A percentile compares a stretch with the other conserved stretches of the same genome.
phyloP scores from a whole-genome alignment of 2,113 vertebrate species.

The Synchiropus splendidus region DNA sequence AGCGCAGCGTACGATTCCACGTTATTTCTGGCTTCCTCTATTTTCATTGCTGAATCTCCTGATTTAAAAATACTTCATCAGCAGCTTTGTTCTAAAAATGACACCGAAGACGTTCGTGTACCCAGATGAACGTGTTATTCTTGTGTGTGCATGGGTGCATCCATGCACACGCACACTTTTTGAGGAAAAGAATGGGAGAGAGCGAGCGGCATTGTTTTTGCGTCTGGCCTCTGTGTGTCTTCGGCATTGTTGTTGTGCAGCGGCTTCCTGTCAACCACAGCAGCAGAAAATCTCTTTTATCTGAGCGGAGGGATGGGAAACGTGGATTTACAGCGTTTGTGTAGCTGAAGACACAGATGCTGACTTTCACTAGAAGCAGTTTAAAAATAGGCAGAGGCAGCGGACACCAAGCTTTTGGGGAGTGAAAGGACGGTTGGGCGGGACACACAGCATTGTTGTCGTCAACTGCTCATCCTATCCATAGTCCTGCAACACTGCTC shows the following conservation, averaged over 20 bases:
- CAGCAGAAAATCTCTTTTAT: conserved; percentile 28
- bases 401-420: too few relatives aligned
- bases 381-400: conserved; percentile 30
- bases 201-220: conserved; percentile 16
- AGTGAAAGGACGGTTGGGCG: too few relatives aligned
- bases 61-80: neutral
- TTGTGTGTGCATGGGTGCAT: neutral
- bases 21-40: too few relatives aligned
- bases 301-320: conserved; percentile 23
- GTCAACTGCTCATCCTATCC: too few relatives aligned
- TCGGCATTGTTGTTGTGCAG: conserved; percentile 22
- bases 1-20: too few relatives aligned
- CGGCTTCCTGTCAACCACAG: conserved; percentile 17
- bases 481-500: too few relatives aligned
- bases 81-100: conserved; percentile 2
- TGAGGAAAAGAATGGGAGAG: conserved; percentile 3
- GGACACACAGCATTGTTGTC: too few relatives aligned
- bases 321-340: conserved; percentile 25
- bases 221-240: conserved; percentile 21
- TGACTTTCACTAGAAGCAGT: conserved; percentile 8
- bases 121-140: neutral
- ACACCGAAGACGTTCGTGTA: neutral
- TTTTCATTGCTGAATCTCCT: neutral
- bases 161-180: neutral
- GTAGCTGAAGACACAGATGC: conserved; percentile 23